Base-by-base conservation (phyloP, 2,113 vertebrate species). In the Centropristis striata region DNA sequence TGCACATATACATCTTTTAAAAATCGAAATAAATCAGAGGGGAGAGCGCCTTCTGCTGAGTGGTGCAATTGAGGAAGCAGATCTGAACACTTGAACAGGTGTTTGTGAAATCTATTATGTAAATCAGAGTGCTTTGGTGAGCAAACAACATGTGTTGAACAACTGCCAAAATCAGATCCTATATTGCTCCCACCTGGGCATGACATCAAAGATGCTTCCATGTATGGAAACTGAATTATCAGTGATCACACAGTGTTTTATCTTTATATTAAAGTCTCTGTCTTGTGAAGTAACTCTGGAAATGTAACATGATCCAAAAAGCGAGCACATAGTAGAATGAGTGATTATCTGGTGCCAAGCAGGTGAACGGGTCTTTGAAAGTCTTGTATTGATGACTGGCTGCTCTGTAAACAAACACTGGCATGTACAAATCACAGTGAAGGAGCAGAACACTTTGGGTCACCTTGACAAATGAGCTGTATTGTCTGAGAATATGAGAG, bases 401-500 rank as follows among this genome's bases (percentile, higher is more conserved):
- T 51, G 0, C 67, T 88, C 75, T 78, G 76, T 90, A 90, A 85
- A 91, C 90, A 90, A 88, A 92, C 77, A 53, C 59, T 73, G 75
- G 53, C 66, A 61, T 78, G 65, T 60, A 85, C 81, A 88, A 81
- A 78, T 89, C 79, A 78, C 67, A 36, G 57, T 51, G 68, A 80
- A 69, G 46, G 50, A 59, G 61, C 28, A 81, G 27, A 89, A 76
- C 75, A 87, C 68, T 87, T 81, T 79, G 67, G 86, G 90, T 93
- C 92, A 92, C 91, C 92, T 94, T 94, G 92, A 92, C 92, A 89
- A 93, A 93, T 86, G 89, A 89, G 88, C 86, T 63, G 76, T 86
- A 85, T 91, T 91, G 89, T 92, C 41, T 87, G 73, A 66, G 85
- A 78, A 77, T 78, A 84, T 81, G 85, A 86, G 71, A 81, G 70